Evolutionary conservation across 2,113 vertebrate genomes (phyloP), one percentile per base, ranked within the genome.

Genomic region (Acanthochromis polyacanthus): DNA sequence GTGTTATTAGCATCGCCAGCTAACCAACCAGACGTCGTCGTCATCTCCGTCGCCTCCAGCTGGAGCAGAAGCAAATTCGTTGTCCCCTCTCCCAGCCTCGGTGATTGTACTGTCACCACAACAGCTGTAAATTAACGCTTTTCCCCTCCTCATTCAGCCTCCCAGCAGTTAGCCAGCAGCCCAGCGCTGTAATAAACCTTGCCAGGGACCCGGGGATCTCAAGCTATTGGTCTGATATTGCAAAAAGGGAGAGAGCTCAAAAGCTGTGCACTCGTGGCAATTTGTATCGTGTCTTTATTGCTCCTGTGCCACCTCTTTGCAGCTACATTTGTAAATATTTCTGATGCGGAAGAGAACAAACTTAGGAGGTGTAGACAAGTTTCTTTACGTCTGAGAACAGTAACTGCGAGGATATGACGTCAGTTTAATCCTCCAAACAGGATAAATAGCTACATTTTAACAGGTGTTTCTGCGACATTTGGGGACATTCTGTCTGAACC

Each of bases 61-160:
- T 84, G 68, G 61, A 72, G 17, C 17, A 48, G 5, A 77, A 52
- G 40, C 36, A 11, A 36, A 56, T 51, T 63, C 3, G 1, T 25
- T 10, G 56, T 23, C 56, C 3, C 22, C 17, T 32, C 2, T 9
- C 40, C 12, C 30, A 38, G 66, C 53, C 1, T 56, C 56, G 0
- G 65, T 71, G 40, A 78, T 77, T 87, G 71, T 75, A 53, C 66
- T 75, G 63, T 78, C 77, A 22, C 60, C 48, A 23, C 61, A 75
- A 23, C 81, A 82, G 82, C 80, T 83, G 77, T 78, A 85, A 85
- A 90, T 88, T 20, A 85, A 62, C 77, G 56, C 36, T 43, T 70
- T 36, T 64, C 25, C 14, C 57, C 63, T 38, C 66, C 71, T 81
- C 75, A 74, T 75, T 55, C 50, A 25, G 57, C 60, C 57, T 75